Percentiles rank a stretch among this genome's conserved stretches.
Conservation (phyloP, 2,113 vertebrate species). For the Mugil cephalus region DNA sequence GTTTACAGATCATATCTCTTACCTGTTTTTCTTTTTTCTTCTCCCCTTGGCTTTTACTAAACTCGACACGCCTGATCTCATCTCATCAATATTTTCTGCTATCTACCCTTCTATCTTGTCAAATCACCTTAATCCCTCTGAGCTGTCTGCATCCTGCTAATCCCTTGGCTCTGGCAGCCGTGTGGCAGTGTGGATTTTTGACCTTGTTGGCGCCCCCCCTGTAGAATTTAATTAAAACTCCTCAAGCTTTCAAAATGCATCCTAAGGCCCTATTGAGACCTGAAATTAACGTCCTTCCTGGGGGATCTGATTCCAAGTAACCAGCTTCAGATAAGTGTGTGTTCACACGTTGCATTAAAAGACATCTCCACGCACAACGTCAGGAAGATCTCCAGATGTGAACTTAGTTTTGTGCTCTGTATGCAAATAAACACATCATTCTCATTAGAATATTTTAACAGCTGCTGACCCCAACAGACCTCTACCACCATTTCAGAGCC, state of each 20-base stretch:
- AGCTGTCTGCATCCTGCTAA: slow-evolving; percentile 7
- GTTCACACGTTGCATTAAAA: too few species aligned
- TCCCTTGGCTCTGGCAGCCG: neutral
- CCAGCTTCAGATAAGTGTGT: too few species aligned
- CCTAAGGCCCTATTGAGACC: neutral
- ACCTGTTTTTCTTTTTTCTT: neutral
- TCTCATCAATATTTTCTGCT: neutral
- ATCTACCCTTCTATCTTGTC: slow-evolving; percentile 21
- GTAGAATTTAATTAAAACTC: slow-evolving; percentile 14
- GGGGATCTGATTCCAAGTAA: too few species aligned
- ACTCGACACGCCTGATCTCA: neutral
- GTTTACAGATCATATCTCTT: neutral
- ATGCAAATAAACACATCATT: too few species aligned
- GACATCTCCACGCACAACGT: too few species aligned
- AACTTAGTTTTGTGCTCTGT: too few species aligned
- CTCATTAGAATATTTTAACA: too few species aligned
- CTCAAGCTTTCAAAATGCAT: neutral
- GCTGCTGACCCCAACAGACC: too few species aligned
- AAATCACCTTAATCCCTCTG: neutral
- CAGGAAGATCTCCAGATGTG: too few species aligned
- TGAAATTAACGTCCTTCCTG: too few species aligned
- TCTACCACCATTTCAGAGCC: too few species aligned
- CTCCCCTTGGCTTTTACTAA: neutral
- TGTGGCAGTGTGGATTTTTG: neutral
- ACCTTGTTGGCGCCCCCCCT: neutral